A percentile compares a stretch with the other conserved stretches of the same genome.
These are phyloP conservation scores for Norana najaformis DNA, from an alignment of 2,888 invertebrate genomes.

Conservation along the genomic window DNA sequence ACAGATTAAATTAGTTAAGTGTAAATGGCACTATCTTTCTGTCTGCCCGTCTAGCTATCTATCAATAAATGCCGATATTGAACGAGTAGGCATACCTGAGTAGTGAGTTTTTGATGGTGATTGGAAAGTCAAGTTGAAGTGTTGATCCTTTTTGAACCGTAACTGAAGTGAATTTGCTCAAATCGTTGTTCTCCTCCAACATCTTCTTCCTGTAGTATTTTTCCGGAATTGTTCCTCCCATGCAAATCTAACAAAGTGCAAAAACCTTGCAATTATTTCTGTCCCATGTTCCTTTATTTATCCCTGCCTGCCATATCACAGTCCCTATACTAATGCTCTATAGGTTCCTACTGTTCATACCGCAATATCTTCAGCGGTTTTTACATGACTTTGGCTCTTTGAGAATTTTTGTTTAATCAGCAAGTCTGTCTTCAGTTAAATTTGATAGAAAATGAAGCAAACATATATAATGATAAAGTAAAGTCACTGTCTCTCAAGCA, in stretches of 20 bases:
- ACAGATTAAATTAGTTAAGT: neutral
- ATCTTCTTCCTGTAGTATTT: conserved; percentile 67
- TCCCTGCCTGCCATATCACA: neutral
- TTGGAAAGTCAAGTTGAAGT: conserved; percentile 73
- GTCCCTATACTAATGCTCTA: too few species aligned
- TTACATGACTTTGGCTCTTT: too few species aligned
- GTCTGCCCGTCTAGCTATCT: neutral
- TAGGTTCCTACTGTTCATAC: too few species aligned
- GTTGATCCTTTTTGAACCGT: conserved; percentile 79
- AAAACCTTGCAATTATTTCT: neutral
- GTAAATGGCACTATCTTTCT: neutral
- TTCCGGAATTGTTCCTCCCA: conserved; percentile 84
- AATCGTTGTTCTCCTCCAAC: conserved; percentile 41
- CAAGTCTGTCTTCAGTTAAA: too few species aligned
- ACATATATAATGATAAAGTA: too few species aligned
- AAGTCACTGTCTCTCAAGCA: too few species aligned
- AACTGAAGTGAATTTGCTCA: conserved; percentile 68
- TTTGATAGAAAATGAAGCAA: too few species aligned
- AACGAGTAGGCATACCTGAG: conserved; percentile 74
- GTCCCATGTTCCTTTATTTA: neutral
- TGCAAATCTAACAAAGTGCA: conserved; percentile 71
- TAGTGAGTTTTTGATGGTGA: conserved; percentile 73
- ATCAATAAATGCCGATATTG: neutral
- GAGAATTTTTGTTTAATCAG: too few species aligned
- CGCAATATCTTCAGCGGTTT: too few species aligned